Percentiles rank a stretch among this genome's conserved stretches.
phyloP scores from a whole-genome alignment of 2,113 vertebrate species.

The Etheostoma cragini region DNA sequence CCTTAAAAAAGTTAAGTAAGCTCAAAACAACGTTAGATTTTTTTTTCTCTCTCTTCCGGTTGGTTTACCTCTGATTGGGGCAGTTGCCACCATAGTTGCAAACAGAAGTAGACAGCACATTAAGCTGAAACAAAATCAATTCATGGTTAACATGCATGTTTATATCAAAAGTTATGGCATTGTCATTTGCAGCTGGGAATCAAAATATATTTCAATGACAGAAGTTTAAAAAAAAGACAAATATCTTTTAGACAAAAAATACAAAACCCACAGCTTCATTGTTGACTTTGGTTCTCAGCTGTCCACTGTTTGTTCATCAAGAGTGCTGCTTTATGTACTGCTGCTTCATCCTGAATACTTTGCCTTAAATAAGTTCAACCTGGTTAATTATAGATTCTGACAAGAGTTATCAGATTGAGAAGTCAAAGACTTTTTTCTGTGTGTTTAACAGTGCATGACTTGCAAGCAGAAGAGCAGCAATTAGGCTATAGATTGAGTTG shows the following conservation, averaged over 20 bases:
- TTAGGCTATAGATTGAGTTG: slow-evolving; percentile 18
- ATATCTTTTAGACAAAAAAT: not conserved
- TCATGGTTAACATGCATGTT: not conserved
- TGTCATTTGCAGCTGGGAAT: not conserved
- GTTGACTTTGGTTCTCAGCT: slow-evolving; percentile 31
- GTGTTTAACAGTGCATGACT: slow-evolving; percentile 48
- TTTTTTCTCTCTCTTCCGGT: not conserved
- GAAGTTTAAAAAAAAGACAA: not conserved
- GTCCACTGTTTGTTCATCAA: slow-evolving; percentile 13
- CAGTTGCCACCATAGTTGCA: slow-evolving; percentile 52
- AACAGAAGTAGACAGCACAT: slow-evolving; percentile 49
- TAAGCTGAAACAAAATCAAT: slow-evolving; percentile 53
- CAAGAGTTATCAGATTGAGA: slow-evolving; percentile 37
- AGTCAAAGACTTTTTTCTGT: slow-evolving; percentile 49
- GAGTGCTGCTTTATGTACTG: slow-evolving; percentile 41
- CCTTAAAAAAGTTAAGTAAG: not conserved
- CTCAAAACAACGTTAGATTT: not conserved
- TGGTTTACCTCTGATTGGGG: slow-evolving; percentile 73
- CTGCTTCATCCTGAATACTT: not conserved
- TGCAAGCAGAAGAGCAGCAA: slow-evolving; percentile 28
- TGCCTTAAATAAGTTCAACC: slow-evolving; percentile 14
- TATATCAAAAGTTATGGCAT: not conserved
- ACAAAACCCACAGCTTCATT: slow-evolving; percentile 79
- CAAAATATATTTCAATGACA: not conserved
- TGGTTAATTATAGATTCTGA: slow-evolving; percentile 61